phyloP scores from a whole-genome alignment of 2,888 invertebrate genomes.

The Cheilosia vulpina region DNA sequence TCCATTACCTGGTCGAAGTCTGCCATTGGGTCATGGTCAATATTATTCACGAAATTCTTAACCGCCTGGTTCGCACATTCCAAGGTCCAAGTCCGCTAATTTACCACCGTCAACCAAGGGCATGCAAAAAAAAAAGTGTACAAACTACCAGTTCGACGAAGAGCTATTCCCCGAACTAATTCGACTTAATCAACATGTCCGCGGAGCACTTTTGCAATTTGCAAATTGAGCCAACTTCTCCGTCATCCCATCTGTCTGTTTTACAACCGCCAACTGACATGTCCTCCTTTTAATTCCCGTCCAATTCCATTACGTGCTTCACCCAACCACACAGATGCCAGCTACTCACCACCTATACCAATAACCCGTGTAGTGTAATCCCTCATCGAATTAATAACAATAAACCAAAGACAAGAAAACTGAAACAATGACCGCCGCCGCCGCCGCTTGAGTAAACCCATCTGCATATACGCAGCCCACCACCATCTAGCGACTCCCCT shows the following conservation, averaged over 20 bases:
- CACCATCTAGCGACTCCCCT: conserved; percentile 26
- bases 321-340: not conserved
- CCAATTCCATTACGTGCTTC: conserved; percentile 24
- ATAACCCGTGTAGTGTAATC: conserved; percentile 33
- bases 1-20: too few relatives aligned
- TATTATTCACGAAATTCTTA: too few relatives aligned
- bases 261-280: conserved; percentile 24
- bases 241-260: not conserved
- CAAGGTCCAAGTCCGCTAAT: too few relatives aligned
- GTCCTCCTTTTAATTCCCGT: conserved; percentile 22
- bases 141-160: too few relatives aligned
- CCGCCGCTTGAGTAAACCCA: conserved; percentile 33
- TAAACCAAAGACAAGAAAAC: conserved; percentile 41
- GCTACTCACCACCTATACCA: not conserved
- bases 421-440: conserved; percentile 58
- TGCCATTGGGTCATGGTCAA: too few relatives aligned
- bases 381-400: conserved; percentile 47
- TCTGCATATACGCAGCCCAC: conserved; percentile 43
- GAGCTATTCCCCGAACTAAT: too few relatives aligned
- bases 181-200: too few relatives aligned
- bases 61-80: too few relatives aligned
- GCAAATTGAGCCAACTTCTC: not conserved
- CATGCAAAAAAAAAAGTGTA: too few relatives aligned
- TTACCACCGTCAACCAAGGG: too few relatives aligned
- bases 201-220: too few relatives aligned